These are phyloP conservation scores for Collichthys lucidus DNA, from an alignment of 2,113 vertebrate genomes.

Conservation along the genomic window DNA sequence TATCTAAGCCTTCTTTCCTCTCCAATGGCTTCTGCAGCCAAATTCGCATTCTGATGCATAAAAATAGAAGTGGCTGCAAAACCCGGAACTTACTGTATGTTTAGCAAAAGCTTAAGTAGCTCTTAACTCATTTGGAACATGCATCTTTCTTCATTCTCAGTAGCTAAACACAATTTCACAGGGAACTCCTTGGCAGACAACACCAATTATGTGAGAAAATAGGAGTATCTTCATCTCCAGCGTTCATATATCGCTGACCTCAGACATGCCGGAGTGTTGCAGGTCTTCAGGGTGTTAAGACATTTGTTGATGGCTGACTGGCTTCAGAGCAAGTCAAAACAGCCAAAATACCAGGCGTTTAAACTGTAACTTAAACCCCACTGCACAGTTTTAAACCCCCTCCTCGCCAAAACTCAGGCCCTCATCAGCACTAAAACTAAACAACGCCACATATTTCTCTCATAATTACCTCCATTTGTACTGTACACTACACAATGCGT, in stretches of 20 bases:
- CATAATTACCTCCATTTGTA: slow-evolving; percentile 24
- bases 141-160: not conserved
- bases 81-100: not conserved
- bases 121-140: not conserved
- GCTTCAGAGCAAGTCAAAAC: slow-evolving; percentile 39
- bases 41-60: slow-evolving; percentile 3
- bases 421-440: slow-evolving; percentile 33
- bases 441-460: slow-evolving; percentile 34
- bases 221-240: not conserved
- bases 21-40: not conserved
- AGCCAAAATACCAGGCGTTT: slow-evolving; percentile 37
- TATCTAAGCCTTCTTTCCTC: not conserved
- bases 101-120: not conserved
- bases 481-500: not conserved
- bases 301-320: slow-evolving; percentile 50
- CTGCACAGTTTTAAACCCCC: slow-evolving; percentile 16
- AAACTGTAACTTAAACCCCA: slow-evolving; percentile 60
- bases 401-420: slow-evolving; percentile 4
- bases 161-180: not conserved
- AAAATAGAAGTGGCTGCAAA: not conserved
- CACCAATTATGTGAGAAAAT: not conserved
- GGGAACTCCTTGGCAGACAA: not conserved
- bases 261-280: slow-evolving; percentile 12
- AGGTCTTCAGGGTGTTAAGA: slow-evolving; percentile 4
- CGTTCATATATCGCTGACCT: slow-evolving; percentile 16